These are phyloP conservation scores for Struthio camelus DNA, from an alignment of 2,113 vertebrate species.

Conservation along the genomic window DNA sequence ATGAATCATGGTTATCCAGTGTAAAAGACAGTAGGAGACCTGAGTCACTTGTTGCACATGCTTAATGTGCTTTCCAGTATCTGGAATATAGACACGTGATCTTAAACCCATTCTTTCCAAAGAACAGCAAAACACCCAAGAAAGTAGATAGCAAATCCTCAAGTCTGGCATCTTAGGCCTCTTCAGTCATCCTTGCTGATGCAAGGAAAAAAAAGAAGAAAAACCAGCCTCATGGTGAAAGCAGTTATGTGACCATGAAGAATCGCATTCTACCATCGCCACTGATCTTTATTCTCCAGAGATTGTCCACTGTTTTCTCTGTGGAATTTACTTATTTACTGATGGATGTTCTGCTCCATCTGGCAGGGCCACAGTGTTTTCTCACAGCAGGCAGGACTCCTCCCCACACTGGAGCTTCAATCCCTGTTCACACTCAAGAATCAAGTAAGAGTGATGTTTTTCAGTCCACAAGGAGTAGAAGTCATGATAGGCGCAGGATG, in stretches of 20 bases:
- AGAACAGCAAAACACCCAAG: neutral
- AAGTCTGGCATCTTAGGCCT: neutral
- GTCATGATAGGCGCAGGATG: neutral
- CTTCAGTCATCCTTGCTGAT: neutral
- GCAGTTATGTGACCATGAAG: neutral
- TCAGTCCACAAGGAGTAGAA: neutral
- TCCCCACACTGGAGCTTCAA: neutral
- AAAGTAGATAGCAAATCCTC: neutral
- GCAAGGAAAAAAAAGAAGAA: neutral
- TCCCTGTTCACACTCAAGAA: neutral
- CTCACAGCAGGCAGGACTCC: neutral
- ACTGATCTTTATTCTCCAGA: neutral
- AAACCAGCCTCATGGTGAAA: neutral
- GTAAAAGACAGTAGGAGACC: neutral
- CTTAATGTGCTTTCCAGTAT: neutral
- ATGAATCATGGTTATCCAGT: neutral
- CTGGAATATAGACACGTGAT: neutral
- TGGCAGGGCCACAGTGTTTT: neutral
- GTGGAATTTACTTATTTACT: neutral
- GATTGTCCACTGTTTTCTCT: neutral
- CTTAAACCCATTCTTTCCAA: neutral
- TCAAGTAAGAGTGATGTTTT: neutral
- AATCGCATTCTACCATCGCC: neutral
- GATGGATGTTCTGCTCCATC: neutral
- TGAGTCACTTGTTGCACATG: neutral